These are phyloP conservation scores for human (Homo sapiens) DNA, from an alignment of 2,113 vertebrate species.

Conservation along the genomic window DNA sequence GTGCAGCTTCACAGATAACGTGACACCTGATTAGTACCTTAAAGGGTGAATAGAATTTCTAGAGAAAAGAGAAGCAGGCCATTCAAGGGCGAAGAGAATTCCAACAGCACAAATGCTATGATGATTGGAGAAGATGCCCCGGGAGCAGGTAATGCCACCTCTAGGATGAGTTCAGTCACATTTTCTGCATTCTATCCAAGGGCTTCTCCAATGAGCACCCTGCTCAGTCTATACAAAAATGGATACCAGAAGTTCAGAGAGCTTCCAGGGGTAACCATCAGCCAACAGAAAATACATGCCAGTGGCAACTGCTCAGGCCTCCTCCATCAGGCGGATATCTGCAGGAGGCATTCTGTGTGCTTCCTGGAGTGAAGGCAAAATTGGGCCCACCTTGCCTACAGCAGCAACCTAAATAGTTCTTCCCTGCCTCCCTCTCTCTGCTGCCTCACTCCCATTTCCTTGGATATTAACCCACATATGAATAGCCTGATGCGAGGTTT, in stretches of 20 bases:
- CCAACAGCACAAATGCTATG: not conserved
- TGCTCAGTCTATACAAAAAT: not conserved
- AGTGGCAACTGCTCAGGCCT: not conserved
- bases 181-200: not conserved
- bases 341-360: not conserved
- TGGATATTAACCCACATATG: not conserved
- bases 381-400: too few species aligned
- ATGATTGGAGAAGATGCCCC: not conserved
- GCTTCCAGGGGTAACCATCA: not conserved
- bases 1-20: not conserved
- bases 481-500: not conserved
- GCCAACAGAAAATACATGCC: fast-evolving
- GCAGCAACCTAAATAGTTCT: fast-evolving
- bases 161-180: not conserved
- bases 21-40: not conserved
- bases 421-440: not conserved
- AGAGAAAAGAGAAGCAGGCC: not conserved
- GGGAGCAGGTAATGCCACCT: not conserved
- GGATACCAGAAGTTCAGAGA: not conserved
- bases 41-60: not conserved
- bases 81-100: not conserved
- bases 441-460: not conserved
- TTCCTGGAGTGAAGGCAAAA: not conserved
- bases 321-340: fast-evolving
- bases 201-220: not conserved